Evolutionary conservation across 2,888 invertebrate species (phyloP), one percentile per base, ranked within the genome.

Genomic region (Synergus itoensis): DNA sequence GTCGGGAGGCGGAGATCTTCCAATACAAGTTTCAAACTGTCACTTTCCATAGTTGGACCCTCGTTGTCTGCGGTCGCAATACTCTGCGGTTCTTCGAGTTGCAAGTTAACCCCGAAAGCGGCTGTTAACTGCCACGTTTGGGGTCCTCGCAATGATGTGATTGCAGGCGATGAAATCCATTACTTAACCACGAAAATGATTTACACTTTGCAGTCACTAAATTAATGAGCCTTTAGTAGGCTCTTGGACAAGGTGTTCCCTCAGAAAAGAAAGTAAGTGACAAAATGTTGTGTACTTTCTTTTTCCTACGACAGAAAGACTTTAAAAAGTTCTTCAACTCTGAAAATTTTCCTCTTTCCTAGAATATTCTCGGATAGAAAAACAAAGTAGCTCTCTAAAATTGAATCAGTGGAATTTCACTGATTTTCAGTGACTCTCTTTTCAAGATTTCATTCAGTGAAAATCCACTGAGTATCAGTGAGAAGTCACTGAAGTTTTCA

Each of bases 151-250:
- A 81, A 82, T 79, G 67, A 82, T 81, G 82, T 79, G 80, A 82
- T 81, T 81, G 81, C 79, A 62, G 80, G 82, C 81, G 82, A 82
- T 82, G 83, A 84, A 80, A 84, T 81, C 78, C 82, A 84, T 84
- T 82, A 82, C 81, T 79, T 79, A 36, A 77, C 80, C 41, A 79
- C 79, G 78, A 81, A 81, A 62, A 76, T 81, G 81, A 84, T 82
- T 82, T 82, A 81, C 81, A 82, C 77, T 67, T 75, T 36, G 41
- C 48, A 48, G 36, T 53, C 48, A 53, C 48, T 73, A 73, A 73
- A 73, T 73, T 73, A 73, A 73, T 73, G 73, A 36, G 53, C 48
- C 73, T 73, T 48, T 73, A 73, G 53, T 53, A 73, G 73, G 28
- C 48, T 48, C 73, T 73, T 73, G 28, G 28, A 73, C 53, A 53